These are phyloP conservation scores for Anas bernieri DNA, from an alignment of 2,797 vertebrate species.

Conservation along the genomic window DNA sequence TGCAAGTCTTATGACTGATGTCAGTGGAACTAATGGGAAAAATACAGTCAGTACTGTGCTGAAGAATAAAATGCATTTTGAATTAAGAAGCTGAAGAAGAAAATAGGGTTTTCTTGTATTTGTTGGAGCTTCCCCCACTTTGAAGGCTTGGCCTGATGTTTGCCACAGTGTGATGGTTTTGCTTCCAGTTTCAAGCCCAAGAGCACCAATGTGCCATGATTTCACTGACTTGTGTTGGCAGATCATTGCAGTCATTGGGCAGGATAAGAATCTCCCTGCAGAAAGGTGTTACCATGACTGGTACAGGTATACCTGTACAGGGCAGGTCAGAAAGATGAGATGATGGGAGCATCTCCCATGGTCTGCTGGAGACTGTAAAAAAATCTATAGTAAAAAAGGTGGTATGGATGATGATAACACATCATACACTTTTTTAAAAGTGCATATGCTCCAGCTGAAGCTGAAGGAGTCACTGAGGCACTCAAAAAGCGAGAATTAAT, in stretches of 20 bases:
- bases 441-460: rapidly evolving
- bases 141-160: not conserved
- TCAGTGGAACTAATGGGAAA: not conserved
- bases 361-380: not conserved
- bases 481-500: not conserved
- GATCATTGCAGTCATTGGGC: not conserved
- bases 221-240: not conserved
- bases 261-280: not conserved
- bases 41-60: not conserved
- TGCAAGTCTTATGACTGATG: not conserved
- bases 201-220: not conserved
- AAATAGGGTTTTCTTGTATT: not conserved
- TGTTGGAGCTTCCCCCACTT: not conserved
- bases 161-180: not conserved
- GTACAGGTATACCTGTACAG: too few relatives aligned
- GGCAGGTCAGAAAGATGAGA: not conserved
- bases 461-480: not conserved
- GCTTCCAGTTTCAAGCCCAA: not conserved
- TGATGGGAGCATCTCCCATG: not conserved
- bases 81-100: not conserved
- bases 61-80: not conserved
- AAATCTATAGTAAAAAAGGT: not conserved
- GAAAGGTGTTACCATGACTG: not conserved
- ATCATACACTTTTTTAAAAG: not conserved
- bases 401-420: not conserved